Evolutionary conservation across 35 echinoderm and acorn worm species (phyloP).

Genomic region (Apostichopus californicus): DNA sequence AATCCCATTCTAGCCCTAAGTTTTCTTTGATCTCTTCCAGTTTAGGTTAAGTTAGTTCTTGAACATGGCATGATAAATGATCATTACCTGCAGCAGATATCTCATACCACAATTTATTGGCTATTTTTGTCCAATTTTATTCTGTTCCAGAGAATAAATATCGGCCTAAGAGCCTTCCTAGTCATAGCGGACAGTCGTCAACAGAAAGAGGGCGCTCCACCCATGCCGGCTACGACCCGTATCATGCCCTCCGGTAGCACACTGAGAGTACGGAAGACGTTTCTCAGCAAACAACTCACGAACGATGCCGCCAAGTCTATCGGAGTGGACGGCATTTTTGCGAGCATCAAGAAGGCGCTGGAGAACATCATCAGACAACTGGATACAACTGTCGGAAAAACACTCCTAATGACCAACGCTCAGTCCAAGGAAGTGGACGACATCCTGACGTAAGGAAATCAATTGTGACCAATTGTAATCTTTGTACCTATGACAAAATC

Average conservation of each 20-base stretch:
- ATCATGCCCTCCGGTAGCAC: constrained; percentile 99
- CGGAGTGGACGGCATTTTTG: constrained; percentile 76
- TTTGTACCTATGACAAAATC: too few species aligned
- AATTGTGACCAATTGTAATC: neutral
- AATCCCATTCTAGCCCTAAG: too few species aligned
- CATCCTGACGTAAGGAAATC: constrained; percentile 91
- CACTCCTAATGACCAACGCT: constrained; percentile 94
- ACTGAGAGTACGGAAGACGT: constrained; percentile 87
- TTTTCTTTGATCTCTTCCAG: too few species aligned
- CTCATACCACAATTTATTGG: too few species aligned
- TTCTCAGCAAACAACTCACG: constrained; percentile 93
- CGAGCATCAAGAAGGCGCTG: constrained; percentile 81
- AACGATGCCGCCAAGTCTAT: constrained; percentile 93
- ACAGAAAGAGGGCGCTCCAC: constrained; percentile 92
- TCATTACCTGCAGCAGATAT: too few species aligned
- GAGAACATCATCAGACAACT: constrained; percentile 84
- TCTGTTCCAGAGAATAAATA: constrained; percentile 89
- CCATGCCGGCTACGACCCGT: constrained; percentile 94
- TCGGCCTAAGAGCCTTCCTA: constrained; percentile 91
- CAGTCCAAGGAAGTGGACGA: constrained; percentile 99
- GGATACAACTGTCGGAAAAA: constrained; percentile 79
- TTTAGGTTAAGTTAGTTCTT: too few species aligned
- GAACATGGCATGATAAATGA: too few species aligned
- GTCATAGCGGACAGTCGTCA: constrained; percentile 97
- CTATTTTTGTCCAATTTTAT: neutral